Conservation (phyloP, 2,888 invertebrate species). For the Neria commutata region DNA sequence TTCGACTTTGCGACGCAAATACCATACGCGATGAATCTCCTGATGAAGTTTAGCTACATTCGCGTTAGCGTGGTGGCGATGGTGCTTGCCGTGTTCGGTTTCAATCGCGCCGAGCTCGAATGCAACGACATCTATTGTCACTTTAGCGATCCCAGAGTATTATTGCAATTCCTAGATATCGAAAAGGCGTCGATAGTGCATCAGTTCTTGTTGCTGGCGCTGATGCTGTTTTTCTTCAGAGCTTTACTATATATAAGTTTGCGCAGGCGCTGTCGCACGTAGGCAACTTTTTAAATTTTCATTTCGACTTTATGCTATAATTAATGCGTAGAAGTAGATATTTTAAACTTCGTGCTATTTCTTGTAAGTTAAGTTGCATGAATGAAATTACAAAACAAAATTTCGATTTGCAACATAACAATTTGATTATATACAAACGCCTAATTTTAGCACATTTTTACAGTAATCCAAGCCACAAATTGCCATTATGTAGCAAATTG, state of each 20-base stretch:
- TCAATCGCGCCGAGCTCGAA: constrained; percentile 65
- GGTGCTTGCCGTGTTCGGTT: constrained; percentile 70
- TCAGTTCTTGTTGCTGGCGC: constrained; percentile 65
- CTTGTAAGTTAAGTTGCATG: too few relatives aligned
- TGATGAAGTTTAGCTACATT: constrained; percentile 72
- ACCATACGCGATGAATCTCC: constrained; percentile 66
- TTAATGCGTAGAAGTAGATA: too few relatives aligned
- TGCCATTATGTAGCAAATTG: too few relatives aligned
- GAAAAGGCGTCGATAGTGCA: constrained; percentile 66
- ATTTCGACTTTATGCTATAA: too few relatives aligned
- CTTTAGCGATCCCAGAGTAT: constrained; percentile 69
- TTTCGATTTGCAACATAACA: too few relatives aligned
- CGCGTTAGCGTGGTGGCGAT: constrained; percentile 71
- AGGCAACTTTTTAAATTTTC: too few relatives aligned
- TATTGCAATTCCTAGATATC: constrained; percentile 68
- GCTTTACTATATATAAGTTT: constrained; percentile 67
- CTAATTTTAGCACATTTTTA: too few relatives aligned
- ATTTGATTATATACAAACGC: too few relatives aligned
- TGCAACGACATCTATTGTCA: constrained; percentile 71
- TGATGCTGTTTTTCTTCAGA: constrained; percentile 66
- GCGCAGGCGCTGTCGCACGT: constrained; percentile 63
- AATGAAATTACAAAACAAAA: too few relatives aligned
- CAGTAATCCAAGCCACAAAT: too few relatives aligned
- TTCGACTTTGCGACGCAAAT: constrained; percentile 73
- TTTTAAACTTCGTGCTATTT: too few relatives aligned